Percentiles rank a stretch among this genome's conserved stretches.
Conservation (phyloP, 2,113 vertebrate species). For the Peucedramus taeniatus region DNA sequence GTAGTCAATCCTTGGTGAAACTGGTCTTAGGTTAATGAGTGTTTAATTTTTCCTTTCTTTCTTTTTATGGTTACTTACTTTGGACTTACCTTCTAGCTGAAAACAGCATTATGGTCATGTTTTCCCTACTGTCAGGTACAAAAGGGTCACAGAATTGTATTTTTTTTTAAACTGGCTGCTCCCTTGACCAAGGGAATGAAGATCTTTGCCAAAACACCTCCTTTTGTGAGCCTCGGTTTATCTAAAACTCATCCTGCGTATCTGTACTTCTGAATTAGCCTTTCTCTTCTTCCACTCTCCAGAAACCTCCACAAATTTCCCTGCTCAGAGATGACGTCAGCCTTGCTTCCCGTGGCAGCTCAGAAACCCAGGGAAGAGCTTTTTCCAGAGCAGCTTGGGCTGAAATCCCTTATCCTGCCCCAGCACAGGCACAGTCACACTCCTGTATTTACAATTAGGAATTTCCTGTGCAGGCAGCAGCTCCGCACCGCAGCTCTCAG, state of each 20-base stretch:
- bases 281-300: neutral
- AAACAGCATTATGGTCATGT: neutral
- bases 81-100: neutral
- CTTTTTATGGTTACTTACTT: neutral
- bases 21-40: neutral
- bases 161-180: neutral
- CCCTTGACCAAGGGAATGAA: neutral
- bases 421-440: fast-evolving
- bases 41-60: neutral
- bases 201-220: neutral
- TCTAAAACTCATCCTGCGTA: fast-evolving
- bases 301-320: neutral
- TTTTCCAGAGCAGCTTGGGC: neutral
- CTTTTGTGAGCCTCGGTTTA: neutral
- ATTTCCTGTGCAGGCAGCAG: neutral
- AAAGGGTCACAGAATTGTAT: neutral
- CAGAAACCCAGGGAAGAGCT: neutral
- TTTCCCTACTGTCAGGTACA: neutral
- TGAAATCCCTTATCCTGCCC: neutral
- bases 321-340: neutral
- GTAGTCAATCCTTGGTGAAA: neutral
- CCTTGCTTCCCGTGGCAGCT: neutral
- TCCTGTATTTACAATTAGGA: neutral
- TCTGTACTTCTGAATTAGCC: neutral
- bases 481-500: neutral